These are phyloP conservation scores for Ailuropoda melanoleuca DNA, from an alignment of 2,113 vertebrate species.

Conservation along the genomic window DNA sequence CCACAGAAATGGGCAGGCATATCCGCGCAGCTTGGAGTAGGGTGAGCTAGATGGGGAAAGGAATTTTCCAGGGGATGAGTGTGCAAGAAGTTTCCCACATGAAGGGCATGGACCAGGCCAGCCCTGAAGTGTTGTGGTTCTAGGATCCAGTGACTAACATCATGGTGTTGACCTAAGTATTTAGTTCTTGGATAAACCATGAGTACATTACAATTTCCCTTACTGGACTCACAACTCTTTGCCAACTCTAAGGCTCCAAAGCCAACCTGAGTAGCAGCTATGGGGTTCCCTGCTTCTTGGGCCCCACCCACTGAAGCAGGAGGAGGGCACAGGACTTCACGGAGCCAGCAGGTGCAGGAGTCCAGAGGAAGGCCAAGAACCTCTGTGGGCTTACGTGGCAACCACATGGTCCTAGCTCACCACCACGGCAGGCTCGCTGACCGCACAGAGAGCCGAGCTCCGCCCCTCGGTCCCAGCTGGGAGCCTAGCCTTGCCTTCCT, in stretches of 20 bases:
- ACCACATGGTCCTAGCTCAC: too few relatives aligned
- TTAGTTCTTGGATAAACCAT: not conserved
- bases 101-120: not conserved
- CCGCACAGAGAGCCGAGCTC: not conserved
- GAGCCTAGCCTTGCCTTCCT: not conserved
- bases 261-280: not conserved
- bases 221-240: not conserved
- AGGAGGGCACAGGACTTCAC: not conserved
- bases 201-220: not conserved
- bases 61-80: not conserved
- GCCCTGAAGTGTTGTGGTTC: not conserved
- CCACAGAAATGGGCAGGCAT: not conserved
- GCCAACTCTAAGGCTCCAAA: not conserved
- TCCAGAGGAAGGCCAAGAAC: not conserved
- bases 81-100: not conserved
- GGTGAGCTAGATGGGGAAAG: too few relatives aligned
- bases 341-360: not conserved
- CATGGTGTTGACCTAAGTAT: not conserved
- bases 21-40: not conserved
- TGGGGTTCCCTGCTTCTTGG: not conserved
- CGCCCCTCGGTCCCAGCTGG: not conserved
- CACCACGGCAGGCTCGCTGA: not conserved
- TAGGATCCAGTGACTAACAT: not conserved
- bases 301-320: not conserved
- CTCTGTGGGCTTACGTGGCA: not conserved